Evolutionary conservation across 2,113 vertebrate species (phyloP).

Genomic region (Gallinago undulata): DNA sequence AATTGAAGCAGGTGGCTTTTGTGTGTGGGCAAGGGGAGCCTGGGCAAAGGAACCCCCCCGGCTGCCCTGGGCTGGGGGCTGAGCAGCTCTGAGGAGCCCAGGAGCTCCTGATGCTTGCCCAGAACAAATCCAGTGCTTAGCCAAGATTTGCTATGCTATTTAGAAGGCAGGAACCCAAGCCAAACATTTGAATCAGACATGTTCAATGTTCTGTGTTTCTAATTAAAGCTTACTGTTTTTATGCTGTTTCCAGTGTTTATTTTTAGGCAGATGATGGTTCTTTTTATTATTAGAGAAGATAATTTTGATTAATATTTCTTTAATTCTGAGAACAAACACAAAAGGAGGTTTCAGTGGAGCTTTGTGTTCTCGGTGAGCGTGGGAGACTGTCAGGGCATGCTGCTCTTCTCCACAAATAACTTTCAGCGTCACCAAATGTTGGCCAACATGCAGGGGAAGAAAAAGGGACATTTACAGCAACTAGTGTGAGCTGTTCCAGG

Average conservation of each 20-base stretch:
- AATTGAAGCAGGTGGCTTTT: background rate
- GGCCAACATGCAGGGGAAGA: background rate
- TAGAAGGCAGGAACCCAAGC: background rate
- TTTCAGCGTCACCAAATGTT: conserved; percentile 3
- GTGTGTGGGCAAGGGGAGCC: background rate
- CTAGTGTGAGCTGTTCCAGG: background rate
- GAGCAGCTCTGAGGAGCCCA: background rate
- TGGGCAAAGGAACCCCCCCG: background rate
- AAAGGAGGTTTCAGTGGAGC: conserved; percentile 23
- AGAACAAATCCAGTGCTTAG: background rate
- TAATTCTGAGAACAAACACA: conserved; percentile 34
- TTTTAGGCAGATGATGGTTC: conserved; percentile 43
- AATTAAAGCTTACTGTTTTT: conserved; percentile 46
- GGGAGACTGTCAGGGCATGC: background rate
- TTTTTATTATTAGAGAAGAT: conserved; percentile 55
- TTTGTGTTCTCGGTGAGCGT: conserved; percentile 5
- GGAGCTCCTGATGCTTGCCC: background rate
- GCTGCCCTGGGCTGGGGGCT: background rate
- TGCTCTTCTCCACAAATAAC: background rate
- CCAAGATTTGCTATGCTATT: conserved; percentile 7
- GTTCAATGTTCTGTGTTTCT: conserved; percentile 37
- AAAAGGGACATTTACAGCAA: background rate
- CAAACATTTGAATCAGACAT: conserved; percentile 41
- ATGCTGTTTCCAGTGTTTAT: conserved; percentile 48
- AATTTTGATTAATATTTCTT: conserved; percentile 47